Evolutionary conservation across 1,140 invertebrate species (phyloP).

Genomic region (Calephelis nemesis): DNA sequence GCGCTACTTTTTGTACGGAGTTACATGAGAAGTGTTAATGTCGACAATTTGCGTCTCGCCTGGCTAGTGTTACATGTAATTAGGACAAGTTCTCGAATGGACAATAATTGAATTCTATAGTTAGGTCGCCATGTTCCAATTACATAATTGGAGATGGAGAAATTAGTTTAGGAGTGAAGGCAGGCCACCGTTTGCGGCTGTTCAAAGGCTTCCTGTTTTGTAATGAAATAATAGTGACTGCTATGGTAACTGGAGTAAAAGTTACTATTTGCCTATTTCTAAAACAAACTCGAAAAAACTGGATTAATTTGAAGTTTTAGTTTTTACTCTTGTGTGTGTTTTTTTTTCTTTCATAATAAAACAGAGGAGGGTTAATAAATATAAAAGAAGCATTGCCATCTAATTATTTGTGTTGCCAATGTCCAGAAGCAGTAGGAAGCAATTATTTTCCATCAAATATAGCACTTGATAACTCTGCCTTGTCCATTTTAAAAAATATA

Average conservation of each 20-base stretch:
- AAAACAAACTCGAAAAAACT: too few relatives aligned
- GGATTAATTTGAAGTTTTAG: too few relatives aligned
- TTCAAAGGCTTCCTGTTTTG: neutral
- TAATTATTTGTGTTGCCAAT: too few relatives aligned
- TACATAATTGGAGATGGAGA: constrained; percentile 10
- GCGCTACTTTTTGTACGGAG: neutral
- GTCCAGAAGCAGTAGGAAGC: too few relatives aligned
- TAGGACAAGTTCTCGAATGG: constrained; percentile 34
- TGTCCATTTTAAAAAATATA: too few relatives aligned
- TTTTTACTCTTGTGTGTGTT: too few relatives aligned
- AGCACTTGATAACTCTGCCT: too few relatives aligned
- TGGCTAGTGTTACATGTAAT: constrained; percentile 37
- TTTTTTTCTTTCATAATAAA: too few relatives aligned
- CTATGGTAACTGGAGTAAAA: neutral
- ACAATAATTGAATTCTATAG: constrained; percentile 32
- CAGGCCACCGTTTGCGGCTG: neutral
- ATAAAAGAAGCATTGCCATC: too few relatives aligned
- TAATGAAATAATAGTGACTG: neutral
- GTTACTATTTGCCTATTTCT: too few relatives aligned
- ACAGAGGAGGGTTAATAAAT: too few relatives aligned
- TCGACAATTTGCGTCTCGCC: constrained; percentile 34
- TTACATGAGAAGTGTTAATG: constrained; percentile 29
- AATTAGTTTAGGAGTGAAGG: constrained; percentile 2
- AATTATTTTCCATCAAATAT: too few relatives aligned
- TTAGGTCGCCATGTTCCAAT: constrained; percentile 26